These are phyloP conservation scores for Hemicentrotus pulcherrimus DNA, from an alignment of 35 echinoderm and acorn worm species.

Conservation along the genomic window DNA sequence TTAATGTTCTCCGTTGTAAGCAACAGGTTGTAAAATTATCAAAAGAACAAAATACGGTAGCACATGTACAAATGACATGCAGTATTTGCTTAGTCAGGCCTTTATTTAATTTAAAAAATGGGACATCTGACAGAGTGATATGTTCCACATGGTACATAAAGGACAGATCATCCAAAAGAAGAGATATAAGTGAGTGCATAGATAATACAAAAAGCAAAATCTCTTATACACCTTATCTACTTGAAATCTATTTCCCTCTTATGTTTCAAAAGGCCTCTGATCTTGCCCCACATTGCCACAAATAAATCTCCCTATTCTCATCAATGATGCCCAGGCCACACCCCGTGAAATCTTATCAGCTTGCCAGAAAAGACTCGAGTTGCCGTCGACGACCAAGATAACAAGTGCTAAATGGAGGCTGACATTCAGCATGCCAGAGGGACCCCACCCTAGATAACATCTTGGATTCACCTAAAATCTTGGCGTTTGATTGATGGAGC, in stretches of 20 bases:
- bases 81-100: too few species aligned
- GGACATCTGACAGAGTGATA: too few species aligned
- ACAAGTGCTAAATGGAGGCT: neutral
- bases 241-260: neutral
- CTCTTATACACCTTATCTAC: neutral
- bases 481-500: neutral
- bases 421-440: neutral
- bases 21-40: too few species aligned
- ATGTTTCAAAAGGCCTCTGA: neutral
- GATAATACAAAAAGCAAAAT: neutral
- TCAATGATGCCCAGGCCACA: neutral
- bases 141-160: neutral
- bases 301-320: neutral
- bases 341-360: slow-evolving; percentile 9
- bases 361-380: neutral
- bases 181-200: neutral
- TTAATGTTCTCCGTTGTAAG: too few species aligned
- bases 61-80: too few species aligned
- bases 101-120: neutral
- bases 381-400: neutral
- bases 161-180: neutral
- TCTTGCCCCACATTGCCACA: neutral
- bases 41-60: too few species aligned
- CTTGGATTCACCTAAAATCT: slow-evolving; percentile 1
- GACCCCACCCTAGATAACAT: slow-evolving; percentile 9